phyloP scores from a whole-genome alignment of 2,113 vertebrate species.

The Danionella cerebrum region DNA sequence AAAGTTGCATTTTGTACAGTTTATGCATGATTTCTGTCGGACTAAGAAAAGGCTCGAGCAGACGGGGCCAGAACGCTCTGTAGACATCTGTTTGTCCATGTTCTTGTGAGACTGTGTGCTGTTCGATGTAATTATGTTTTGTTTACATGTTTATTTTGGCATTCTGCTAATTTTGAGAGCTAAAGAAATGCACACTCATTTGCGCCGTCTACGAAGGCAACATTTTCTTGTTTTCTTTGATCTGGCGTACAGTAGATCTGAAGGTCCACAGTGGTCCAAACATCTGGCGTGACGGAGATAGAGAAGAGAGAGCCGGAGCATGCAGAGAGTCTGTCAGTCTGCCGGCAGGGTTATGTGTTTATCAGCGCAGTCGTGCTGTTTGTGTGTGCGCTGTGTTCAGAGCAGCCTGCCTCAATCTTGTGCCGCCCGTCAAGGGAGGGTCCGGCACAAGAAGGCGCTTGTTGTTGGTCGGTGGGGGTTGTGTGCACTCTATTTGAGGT shows the following conservation, averaged over 20 bases:
- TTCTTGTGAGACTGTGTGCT: not conserved
- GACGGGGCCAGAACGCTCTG: too few relatives aligned
- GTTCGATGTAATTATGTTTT: not conserved
- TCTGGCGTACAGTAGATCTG: constrained; percentile 1
- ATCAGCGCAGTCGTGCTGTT: not conserved
- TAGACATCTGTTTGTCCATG: not conserved
- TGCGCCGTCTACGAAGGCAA: not conserved
- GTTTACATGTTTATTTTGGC: not conserved
- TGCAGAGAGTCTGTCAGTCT: not conserved
- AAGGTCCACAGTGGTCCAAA: not conserved
- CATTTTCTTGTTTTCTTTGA: not conserved
- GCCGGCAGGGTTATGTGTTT: not conserved
- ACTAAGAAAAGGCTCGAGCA: too few relatives aligned
- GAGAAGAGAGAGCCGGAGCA: not conserved
- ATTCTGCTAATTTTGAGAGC: not conserved
- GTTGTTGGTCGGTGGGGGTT: constrained; percentile 21
- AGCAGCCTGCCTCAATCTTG: not conserved
- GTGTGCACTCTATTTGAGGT: constrained; percentile 24
- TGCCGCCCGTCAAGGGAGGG: not conserved
- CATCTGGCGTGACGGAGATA: constrained; percentile 7
- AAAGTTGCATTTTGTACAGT: too few relatives aligned
- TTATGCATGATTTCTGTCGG: too few relatives aligned
- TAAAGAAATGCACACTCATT: constrained; percentile 1
- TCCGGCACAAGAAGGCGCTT: constrained; percentile 34
- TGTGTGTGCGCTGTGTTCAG: not conserved